Percentiles rank a stretch among this genome's conserved stretches.
Evolutionary conservation across 2,113 vertebrate species (phyloP).

Genomic region (Pleuronectes platessa): DNA sequence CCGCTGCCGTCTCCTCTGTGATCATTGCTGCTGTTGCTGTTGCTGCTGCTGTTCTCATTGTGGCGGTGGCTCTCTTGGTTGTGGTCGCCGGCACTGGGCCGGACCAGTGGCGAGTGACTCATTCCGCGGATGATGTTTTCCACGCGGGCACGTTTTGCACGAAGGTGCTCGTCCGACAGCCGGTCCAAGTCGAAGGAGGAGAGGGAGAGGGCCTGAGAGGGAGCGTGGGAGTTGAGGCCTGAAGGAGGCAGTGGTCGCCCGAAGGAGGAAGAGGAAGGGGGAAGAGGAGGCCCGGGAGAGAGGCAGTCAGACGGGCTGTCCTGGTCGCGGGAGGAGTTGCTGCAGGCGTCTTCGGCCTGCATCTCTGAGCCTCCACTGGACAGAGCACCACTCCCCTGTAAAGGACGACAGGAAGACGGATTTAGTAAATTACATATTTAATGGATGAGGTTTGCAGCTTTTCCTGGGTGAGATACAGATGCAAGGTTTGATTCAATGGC

Average conservation of each 20-base stretch:
- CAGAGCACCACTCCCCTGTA: constrained; percentile 88
- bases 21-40: constrained; percentile 41
- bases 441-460: neutral
- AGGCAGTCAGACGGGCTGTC: constrained; percentile 98
- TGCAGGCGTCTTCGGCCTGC: constrained; percentile 97
- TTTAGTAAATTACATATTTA: neutral
- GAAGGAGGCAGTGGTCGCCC: constrained; percentile 79
- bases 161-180: constrained; percentile 97
- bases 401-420: constrained; percentile 11
- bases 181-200: constrained; percentile 96
- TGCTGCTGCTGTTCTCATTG: constrained; percentile 46
- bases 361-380: constrained; percentile 98
- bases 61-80: constrained; percentile 45
- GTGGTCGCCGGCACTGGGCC: constrained; percentile 76
- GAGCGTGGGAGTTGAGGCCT: constrained; percentile 76
- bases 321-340: constrained; percentile 89
- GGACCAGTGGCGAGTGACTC: constrained; percentile 97
- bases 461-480: too few relatives aligned
- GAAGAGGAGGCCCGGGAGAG: constrained; percentile 89
- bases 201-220: constrained; percentile 86
- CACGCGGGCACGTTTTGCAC: constrained; percentile 96
- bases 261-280: constrained; percentile 77
- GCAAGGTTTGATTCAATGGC: too few relatives aligned
- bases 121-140: constrained; percentile 99
- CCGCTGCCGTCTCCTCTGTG: constrained; percentile 54